Evolutionary conservation across 1,140 invertebrate species (phyloP), one percentile per base, ranked within the genome.

Genomic region (Drosophila ananassae): DNA sequence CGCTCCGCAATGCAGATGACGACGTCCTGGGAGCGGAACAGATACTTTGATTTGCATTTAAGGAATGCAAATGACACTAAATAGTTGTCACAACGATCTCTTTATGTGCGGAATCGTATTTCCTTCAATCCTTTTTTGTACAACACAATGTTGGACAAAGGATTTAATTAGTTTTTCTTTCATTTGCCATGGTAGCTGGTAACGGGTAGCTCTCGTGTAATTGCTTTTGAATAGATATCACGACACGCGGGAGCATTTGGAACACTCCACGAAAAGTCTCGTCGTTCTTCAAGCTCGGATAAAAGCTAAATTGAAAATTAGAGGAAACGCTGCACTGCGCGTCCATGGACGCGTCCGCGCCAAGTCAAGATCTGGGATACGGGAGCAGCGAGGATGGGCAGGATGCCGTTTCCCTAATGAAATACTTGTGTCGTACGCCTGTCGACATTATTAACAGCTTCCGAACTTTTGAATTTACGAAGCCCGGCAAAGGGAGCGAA

Each of bases 91-190:
- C 50, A 56, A n/a, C 66, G 62, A 39, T 69, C 67, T 69, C 25
- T 69, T 69, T 69, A 69, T 57, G 51, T 22, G 39, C 37, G 22
- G 30, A 28, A 17, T 54, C 10, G 10, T 12, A 21, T 34, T 17
- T 2, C 3, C 10, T 24, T 46, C 37, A 24, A 21, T 39, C 9
- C n/a, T 30, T n/a, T 46, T 55, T 76, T 76, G 48, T 55, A 61
- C 46, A 56, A 77, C 73, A 71, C 77, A 77, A 77, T 54, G 60
- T 64, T 71, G 79, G 79, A 89, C 83, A 87, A 87, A 87, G 83
- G 83, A 89, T 89, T 87, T 87, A 87, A 87, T 87, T 87, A 87
- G 83, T 87, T 87, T 87, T 87, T 89, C 83, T 87, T 87, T 87
- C 79, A 87, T 87, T 87, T 83, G 75, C 71, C 10, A 21, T 47